These are phyloP conservation scores for Rhinolophus ferrumequinum DNA, from an alignment of 2,113 vertebrate species.

Conservation along the genomic window DNA sequence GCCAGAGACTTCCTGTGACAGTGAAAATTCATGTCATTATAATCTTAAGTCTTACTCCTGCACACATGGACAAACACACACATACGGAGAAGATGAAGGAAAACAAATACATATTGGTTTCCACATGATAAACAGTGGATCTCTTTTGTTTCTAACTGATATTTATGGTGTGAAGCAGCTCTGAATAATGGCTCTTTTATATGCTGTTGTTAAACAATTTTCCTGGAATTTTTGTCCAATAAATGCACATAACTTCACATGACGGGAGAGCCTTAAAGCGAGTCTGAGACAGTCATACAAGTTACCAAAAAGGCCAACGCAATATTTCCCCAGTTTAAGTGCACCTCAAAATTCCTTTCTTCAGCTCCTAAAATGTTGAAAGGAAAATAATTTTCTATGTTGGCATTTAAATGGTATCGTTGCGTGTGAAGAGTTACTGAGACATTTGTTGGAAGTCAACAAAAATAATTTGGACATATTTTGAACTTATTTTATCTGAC, in stretches of 20 bases:
- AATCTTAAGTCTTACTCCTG: not conserved
- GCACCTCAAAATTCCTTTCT: constrained; percentile 79
- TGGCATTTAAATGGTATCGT: constrained; percentile 79
- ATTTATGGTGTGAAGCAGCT: constrained; percentile 71
- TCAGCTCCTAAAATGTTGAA: constrained; percentile 80
- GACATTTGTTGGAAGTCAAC: constrained; percentile 85
- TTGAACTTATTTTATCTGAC: constrained; percentile 89
- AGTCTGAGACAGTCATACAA: constrained; percentile 65
- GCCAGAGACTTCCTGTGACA: not conserved
- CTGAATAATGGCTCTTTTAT: constrained; percentile 78
- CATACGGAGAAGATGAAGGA: not conserved
- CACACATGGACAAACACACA: not conserved
- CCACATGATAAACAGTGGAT: constrained; percentile 38
- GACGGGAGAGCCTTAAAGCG: constrained; percentile 66
- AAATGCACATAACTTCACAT: constrained; percentile 70
- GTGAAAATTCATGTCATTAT: not conserved
- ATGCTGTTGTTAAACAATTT: constrained; percentile 81
- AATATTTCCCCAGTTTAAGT: constrained; percentile 75
- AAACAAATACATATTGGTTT: constrained; percentile 57
- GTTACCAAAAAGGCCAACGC: constrained; percentile 72
- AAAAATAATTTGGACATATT: constrained; percentile 88
- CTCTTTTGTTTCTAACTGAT: constrained; percentile 64
- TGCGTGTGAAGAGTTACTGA: constrained; percentile 80
- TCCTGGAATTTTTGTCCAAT: constrained; percentile 76
- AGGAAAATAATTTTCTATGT: constrained; percentile 75